Evolutionary conservation across 2,888 invertebrate genomes (phyloP).

Genomic region (Hypsopygia costalis): DNA sequence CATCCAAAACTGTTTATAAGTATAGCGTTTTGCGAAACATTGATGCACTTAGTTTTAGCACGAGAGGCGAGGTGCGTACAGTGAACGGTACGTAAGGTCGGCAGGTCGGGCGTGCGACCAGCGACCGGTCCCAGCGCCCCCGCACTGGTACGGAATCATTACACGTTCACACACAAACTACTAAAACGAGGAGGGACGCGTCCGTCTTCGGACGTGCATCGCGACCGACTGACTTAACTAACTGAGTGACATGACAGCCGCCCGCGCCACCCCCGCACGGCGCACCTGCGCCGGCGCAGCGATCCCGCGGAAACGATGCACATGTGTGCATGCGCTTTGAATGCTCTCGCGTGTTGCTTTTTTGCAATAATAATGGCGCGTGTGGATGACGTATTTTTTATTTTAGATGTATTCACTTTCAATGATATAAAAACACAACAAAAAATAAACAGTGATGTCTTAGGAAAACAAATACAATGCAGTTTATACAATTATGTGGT

Average conservation of each 20-base stretch:
- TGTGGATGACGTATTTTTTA: not conserved
- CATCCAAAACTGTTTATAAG: constrained; percentile 31
- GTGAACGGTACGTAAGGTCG: constrained; percentile 80
- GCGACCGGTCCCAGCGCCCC: constrained; percentile 69
- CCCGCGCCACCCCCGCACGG: constrained; percentile 20
- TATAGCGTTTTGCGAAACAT: constrained; percentile 25
- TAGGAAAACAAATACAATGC: too few relatives aligned
- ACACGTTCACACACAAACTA: constrained; percentile 34
- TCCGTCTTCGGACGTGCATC: constrained; percentile 27
- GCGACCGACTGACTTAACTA: constrained; percentile 26
- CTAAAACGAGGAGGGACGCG: constrained; percentile 13
- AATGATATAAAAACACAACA: too few relatives aligned
- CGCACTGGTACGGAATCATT: constrained; percentile 46
- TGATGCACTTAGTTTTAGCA: constrained; percentile 60
- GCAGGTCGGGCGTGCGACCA: constrained; percentile 64
- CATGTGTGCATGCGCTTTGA: constrained; percentile 15
- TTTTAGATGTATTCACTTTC: too few relatives aligned
- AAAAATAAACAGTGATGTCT: too few relatives aligned
- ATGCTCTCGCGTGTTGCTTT: too few relatives aligned
- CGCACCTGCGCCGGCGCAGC: constrained; percentile 23
- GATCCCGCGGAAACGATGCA: constrained; percentile 29
- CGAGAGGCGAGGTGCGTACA: constrained; percentile 54
- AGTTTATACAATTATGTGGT: too few relatives aligned
- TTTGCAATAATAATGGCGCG: too few relatives aligned
- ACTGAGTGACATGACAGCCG: constrained; percentile 4